A percentile compares a stretch with the other conserved stretches of the same genome.
phyloP scores from a whole-genome alignment of 2,113 vertebrate genomes.

The Chamaetylas fuelleborni region DNA sequence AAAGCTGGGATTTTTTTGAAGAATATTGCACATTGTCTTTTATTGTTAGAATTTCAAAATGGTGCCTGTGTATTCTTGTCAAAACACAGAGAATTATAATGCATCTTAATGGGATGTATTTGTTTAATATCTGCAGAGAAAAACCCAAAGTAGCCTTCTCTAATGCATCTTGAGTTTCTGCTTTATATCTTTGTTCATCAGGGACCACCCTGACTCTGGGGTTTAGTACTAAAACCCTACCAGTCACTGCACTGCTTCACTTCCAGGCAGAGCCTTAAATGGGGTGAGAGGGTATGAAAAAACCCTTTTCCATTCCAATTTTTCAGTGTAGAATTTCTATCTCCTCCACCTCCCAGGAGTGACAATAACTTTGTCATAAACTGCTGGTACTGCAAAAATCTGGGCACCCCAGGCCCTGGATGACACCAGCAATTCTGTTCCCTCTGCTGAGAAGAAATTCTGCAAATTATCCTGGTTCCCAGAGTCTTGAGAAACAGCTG shows the following conservation, averaged over 20 bases:
- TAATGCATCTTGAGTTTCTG: background rate
- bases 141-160: background rate
- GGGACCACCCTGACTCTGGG: background rate
- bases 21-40: background rate
- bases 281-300: background rate
- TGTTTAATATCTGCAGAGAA: background rate
- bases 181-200: background rate
- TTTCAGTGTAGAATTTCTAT: background rate
- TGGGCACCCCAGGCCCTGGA: rapidly evolving
- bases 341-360: background rate
- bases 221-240: background rate
- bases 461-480: background rate
- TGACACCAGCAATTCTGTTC: background rate
- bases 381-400: background rate
- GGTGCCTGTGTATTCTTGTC: background rate
- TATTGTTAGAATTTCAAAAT: background rate
- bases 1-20: background rate
- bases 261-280: background rate
- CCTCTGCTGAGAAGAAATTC: background rate
- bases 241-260: background rate
- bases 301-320: background rate
- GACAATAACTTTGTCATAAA: background rate
- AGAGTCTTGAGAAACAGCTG: background rate
- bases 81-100: background rate
- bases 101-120: background rate